Base-by-base conservation (phyloP, 2,113 vertebrate species). In the Prinia subflava region DNA sequence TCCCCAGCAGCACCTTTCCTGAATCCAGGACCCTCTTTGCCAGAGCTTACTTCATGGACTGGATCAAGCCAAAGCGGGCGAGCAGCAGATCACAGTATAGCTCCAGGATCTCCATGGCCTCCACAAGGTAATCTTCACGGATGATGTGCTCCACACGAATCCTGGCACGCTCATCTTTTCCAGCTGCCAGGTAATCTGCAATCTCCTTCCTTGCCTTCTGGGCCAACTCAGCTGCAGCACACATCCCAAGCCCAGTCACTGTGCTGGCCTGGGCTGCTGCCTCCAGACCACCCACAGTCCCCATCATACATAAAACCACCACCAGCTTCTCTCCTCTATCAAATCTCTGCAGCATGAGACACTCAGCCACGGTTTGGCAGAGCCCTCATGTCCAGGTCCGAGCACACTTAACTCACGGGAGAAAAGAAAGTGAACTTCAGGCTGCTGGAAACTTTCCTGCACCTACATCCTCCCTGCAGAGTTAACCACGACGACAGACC, bases 81-180 rank as follows among this genome's bases (percentile, higher is more conserved):
- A 99, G 96, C 69, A 99, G 97, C 82, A 99, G 97, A 84, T 99
- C 99, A 57, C 99, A 99, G 96, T 99, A 99, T 49, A 99, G 97
- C 97, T 99, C 99, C 94, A 99, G 97, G 96, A 99, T 99, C 97
- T 99, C 99, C 99, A 99, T 99, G 94, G 99, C 99, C 92, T 99
- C 99, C 95, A 99, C 99, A 31, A 99, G 96, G 93, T 99, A 99
- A 98, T 99, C 99, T 89, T 99, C 99, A 90, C 99, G 98, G 97
- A 99, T 99, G 69, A 99, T 99, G 97, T 99, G 99, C 90, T 99
- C 99, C 94, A 99, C 99, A 9, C 99, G 98, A 95, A 99, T 99
- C 31, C 99, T 98, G 28, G 99, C 99, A 73, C 99, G 98, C 90
- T 99, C 99, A 98, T 99, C 99, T 83, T 99, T 99, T 28, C 99